phyloP scores from a whole-genome alignment of 2,888 invertebrate species.

The Acleris laterana region DNA sequence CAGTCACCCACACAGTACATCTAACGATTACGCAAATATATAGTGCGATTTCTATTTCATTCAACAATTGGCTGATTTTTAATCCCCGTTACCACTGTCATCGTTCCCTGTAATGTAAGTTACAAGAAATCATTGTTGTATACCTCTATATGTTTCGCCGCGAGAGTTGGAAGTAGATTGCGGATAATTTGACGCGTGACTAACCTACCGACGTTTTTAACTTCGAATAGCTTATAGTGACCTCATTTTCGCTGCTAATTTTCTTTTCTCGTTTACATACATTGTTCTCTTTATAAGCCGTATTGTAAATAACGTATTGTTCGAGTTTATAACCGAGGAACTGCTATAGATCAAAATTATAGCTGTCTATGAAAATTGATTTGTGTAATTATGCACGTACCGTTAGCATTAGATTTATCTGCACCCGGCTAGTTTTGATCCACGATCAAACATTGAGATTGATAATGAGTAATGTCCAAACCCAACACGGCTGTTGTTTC shows the following conservation, averaged over 20 bases:
- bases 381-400: neutral
- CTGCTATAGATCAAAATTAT: no score
- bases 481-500: constrained; percentile 61
- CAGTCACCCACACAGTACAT: no score
- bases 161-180: constrained; percentile 56
- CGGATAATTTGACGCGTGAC: constrained; percentile 58
- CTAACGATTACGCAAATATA: no score
- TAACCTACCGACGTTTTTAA: constrained; percentile 17
- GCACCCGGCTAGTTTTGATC: constrained; percentile 53
- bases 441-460: constrained; percentile 58
- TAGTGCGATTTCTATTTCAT: no score
- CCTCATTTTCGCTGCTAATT: neutral
- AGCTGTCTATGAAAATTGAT: no score
- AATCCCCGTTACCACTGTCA: constrained; percentile 9
- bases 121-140: constrained; percentile 47
- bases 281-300: neutral
- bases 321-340: neutral
- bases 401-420: constrained; percentile 20
- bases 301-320: no score
- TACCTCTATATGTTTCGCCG: constrained; percentile 47
- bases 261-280: neutral
- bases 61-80: constrained; percentile 3
- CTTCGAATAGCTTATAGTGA: constrained; percentile 13
- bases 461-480: constrained; percentile 56
- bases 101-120: constrained; percentile 13